Conservation (phyloP, 2,888 invertebrate species). For the Papilio protenor region DNA sequence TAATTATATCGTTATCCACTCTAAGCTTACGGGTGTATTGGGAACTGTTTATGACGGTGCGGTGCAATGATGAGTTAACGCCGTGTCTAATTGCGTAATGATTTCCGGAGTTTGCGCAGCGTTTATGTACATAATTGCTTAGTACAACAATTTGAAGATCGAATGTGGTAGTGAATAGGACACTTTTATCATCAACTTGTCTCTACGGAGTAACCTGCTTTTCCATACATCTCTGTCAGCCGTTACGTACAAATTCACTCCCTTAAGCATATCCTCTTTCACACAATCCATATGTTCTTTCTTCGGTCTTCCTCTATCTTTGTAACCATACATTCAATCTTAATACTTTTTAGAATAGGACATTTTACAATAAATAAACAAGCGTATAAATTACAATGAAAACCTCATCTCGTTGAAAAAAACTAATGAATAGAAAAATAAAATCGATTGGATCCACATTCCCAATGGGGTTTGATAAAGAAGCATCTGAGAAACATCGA, state of each 20-base stretch:
- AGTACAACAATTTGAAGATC: not conserved
- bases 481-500: not conserved
- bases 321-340: too few species aligned
- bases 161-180: not conserved
- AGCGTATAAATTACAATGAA: too few species aligned
- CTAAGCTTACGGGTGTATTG: conserved; percentile 42
- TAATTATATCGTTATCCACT: conserved; percentile 43
- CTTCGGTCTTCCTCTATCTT: too few species aligned
- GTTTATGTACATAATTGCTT: conserved; percentile 25
- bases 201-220: too few species aligned
- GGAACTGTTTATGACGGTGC: conserved; percentile 42
- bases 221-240: too few species aligned
- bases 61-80: conserved; percentile 39
- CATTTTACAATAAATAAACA: too few species aligned
- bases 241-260: too few species aligned
- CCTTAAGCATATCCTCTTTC: too few species aligned
- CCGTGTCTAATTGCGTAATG: conserved; percentile 37
- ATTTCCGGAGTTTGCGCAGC: conserved; percentile 29
- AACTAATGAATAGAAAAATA: not conserved
- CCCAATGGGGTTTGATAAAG: conserved; percentile 13
- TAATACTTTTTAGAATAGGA: too few species aligned
- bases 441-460: not conserved
- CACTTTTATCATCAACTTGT: too few species aligned
- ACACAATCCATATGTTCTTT: too few species aligned
- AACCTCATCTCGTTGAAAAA: too few species aligned